These are phyloP conservation scores for Hyles euphorbiae DNA, from an alignment of 1,140 invertebrate genomes.

Conservation along the genomic window DNA sequence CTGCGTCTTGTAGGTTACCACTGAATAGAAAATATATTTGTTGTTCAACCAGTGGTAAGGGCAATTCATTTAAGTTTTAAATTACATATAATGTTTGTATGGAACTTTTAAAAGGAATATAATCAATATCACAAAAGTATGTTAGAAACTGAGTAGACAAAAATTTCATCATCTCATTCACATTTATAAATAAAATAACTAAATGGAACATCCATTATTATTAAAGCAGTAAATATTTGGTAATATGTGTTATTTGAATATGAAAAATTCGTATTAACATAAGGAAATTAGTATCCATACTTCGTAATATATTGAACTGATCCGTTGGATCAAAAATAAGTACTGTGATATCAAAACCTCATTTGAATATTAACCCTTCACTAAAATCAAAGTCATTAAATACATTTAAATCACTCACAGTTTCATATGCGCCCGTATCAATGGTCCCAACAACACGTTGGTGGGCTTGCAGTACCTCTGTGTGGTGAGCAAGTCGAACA, in stretches of 20 bases:
- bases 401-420: conserved; percentile 51
- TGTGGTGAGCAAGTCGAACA: conserved; percentile 66
- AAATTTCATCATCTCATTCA: too few relatives aligned
- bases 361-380: neutral
- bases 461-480: conserved; percentile 67
- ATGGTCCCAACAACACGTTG: conserved; percentile 70
- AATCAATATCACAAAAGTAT: too few relatives aligned
- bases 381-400: too few relatives aligned
- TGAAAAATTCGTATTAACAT: too few relatives aligned
- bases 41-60: too few relatives aligned
- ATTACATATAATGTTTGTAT: too few relatives aligned
- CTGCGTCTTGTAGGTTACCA: conserved; percentile 63
- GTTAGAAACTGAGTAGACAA: too few relatives aligned
- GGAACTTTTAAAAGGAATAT: too few relatives aligned
- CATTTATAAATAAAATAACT: too few relatives aligned
- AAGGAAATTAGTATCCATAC: neutral
- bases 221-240: neutral
- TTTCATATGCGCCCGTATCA: conserved; percentile 72
- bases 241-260: conserved; percentile 7
- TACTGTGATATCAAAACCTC: neutral
- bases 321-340: neutral
- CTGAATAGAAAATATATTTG: conserved; percentile 28
- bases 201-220: too few relatives aligned
- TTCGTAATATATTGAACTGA: neutral
- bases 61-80: too few relatives aligned